A percentile compares a stretch with the other conserved stretches of the same genome.
phyloP scores from a whole-genome alignment of 2,797 vertebrate species.

The Yasuhikotakia modesta region DNA sequence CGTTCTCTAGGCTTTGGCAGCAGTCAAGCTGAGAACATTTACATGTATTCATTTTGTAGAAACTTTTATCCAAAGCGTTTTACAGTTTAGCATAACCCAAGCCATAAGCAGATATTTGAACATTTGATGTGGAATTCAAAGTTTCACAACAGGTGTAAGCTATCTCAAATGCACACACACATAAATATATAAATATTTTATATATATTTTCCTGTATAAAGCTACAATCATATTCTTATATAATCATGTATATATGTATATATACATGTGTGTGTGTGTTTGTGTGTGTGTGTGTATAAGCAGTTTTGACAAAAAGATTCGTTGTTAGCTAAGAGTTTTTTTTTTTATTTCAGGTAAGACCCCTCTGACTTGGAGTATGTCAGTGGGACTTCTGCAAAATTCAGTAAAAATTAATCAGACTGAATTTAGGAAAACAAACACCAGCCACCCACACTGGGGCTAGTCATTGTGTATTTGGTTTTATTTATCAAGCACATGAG shows the following conservation, averaged over 20 bases:
- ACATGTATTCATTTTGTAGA: not conserved
- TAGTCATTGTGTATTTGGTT: slow-evolving; percentile 20
- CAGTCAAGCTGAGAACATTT: not conserved
- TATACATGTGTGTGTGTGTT: no score
- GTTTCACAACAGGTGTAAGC: not conserved
- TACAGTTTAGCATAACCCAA: not conserved
- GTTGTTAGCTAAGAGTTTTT: slow-evolving; percentile 6
- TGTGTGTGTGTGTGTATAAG: no score
- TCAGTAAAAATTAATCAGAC: slow-evolving; percentile 14
- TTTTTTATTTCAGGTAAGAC: slow-evolving; percentile 19
- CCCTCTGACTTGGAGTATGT: not conserved
- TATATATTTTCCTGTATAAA: no score
- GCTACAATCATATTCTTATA: no score
- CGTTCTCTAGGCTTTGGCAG: not conserved
- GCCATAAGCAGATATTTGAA: not conserved
- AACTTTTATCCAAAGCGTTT: not conserved
- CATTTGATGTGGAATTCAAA: slow-evolving; percentile 1
- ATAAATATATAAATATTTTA: no score
- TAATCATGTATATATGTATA: no score
- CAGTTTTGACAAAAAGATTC: not conserved
- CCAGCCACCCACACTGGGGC: slow-evolving; percentile 8
- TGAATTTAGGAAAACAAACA: slow-evolving; percentile 23
- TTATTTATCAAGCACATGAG: slow-evolving; percentile 37
- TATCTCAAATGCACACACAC: not conserved
- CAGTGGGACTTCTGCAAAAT: slow-evolving; percentile 6